Conservation (phyloP, 2,888 invertebrate genomes). For the Poecilobothrus nobilitatus region DNA sequence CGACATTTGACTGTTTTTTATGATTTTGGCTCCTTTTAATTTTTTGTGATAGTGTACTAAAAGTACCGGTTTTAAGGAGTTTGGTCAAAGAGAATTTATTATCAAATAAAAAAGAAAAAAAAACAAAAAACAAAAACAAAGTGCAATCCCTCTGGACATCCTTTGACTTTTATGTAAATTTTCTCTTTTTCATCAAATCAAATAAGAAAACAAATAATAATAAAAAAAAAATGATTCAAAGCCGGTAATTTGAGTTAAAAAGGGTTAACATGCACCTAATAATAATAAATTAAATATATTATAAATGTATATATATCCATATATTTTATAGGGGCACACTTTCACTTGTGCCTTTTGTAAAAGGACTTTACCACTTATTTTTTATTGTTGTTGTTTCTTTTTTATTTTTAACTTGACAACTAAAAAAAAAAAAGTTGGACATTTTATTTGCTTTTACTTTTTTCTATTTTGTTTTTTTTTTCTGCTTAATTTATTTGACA, state of each 20-base stretch:
- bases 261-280: neutral
- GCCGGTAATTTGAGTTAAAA: too few species aligned
- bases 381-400: too few species aligned
- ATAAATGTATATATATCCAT: too few species aligned
- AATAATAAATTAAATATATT: neutral
- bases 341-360: neutral
- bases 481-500: neutral
- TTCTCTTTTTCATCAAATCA: neutral
- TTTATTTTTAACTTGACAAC: neutral
- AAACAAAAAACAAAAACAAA: too few species aligned
- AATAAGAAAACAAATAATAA: too few species aligned
- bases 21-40: too few species aligned
- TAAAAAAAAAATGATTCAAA: neutral
- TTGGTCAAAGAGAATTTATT: neutral
- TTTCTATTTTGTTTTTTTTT: neutral
- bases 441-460: neutral
- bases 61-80: too few species aligned
- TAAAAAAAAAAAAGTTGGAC: neutral
- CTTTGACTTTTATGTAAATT: neutral
- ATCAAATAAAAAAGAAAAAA: neutral
- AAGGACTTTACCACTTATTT: too few species aligned
- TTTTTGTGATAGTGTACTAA: too few species aligned
- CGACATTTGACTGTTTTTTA: too few species aligned
- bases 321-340: too few species aligned
- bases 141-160: neutral